Evolutionary conservation across 2,113 vertebrate genomes (phyloP).

Genomic region (Motacilla alba): DNA sequence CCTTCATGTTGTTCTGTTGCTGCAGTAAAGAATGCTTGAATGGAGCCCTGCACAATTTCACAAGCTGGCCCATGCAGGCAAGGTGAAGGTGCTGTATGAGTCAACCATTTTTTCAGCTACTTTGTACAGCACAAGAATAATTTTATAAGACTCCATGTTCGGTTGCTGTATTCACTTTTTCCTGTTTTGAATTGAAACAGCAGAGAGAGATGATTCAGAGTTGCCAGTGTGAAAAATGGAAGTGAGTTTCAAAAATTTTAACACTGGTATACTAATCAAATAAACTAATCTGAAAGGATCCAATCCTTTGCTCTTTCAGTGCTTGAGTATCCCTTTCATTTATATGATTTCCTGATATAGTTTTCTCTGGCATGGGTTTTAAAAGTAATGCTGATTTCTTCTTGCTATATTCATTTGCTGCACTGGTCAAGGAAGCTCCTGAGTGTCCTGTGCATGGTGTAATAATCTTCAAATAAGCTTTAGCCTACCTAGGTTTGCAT

Average conservation of each 20-base stretch:
- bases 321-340: background rate
- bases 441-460: background rate
- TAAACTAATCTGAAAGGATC: background rate
- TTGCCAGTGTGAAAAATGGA: conserved; percentile 10
- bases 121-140: background rate
- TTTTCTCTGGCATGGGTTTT: background rate
- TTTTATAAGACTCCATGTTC: background rate
- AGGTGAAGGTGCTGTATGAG: background rate
- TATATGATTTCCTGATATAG: background rate
- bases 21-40: background rate
- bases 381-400: background rate
- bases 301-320: background rate
- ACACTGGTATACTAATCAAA: background rate
- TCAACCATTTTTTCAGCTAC: background rate
- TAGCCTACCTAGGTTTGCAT: background rate
- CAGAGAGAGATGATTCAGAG: conserved; percentile 40
- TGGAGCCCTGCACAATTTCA: background rate
- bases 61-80: background rate
- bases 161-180: conserved; percentile 32
- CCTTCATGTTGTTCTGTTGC: background rate
- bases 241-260: conserved; percentile 5
- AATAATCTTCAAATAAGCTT: background rate
- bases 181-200: conserved; percentile 45
- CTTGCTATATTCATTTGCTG: background rate
- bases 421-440: background rate